Percentiles rank a stretch among this genome's conserved stretches.
Evolutionary conservation across 2,113 vertebrate species (phyloP).

Genomic region (Climacteris rufus): DNA sequence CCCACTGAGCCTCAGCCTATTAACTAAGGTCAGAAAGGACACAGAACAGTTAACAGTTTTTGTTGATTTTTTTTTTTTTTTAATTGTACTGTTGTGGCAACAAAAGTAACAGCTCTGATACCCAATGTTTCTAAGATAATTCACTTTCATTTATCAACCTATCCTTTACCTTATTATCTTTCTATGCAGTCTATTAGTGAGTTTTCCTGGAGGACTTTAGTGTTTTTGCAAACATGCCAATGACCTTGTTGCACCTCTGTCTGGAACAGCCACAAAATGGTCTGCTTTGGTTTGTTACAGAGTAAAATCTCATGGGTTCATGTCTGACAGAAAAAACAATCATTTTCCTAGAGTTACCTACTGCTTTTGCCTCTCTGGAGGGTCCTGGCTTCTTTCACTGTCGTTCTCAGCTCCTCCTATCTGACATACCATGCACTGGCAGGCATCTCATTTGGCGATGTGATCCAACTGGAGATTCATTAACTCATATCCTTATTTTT

Average conservation of each 20-base stretch:
- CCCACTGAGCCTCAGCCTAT: not conserved
- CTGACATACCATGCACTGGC: not conserved
- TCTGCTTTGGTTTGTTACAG: not conserved
- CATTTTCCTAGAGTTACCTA: not conserved
- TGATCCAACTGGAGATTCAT: not conserved
- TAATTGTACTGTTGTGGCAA: not conserved
- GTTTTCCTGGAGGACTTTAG: not conserved
- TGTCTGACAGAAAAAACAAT: not conserved
- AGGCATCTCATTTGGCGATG: not conserved
- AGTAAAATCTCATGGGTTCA: not conserved
- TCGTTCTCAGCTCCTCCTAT: not conserved
- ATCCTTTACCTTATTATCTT: not conserved
- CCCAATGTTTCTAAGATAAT: not conserved
- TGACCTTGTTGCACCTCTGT: not conserved
- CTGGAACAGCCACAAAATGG: not conserved
- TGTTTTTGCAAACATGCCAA: not conserved
- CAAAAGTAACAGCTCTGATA: not conserved
- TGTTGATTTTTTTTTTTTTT: not conserved
- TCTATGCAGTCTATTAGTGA: not conserved
- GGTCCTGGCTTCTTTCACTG: not conserved
- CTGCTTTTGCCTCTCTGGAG: not conserved
- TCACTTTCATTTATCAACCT: not conserved
- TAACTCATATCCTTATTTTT: not conserved
- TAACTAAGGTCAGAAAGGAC: slow-evolving; percentile 7
- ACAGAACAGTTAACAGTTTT: not conserved